Evolutionary conservation across 2,113 vertebrate species (phyloP), one percentile per base, ranked within the genome.

Genomic region (Chaetodon trifascialis): DNA sequence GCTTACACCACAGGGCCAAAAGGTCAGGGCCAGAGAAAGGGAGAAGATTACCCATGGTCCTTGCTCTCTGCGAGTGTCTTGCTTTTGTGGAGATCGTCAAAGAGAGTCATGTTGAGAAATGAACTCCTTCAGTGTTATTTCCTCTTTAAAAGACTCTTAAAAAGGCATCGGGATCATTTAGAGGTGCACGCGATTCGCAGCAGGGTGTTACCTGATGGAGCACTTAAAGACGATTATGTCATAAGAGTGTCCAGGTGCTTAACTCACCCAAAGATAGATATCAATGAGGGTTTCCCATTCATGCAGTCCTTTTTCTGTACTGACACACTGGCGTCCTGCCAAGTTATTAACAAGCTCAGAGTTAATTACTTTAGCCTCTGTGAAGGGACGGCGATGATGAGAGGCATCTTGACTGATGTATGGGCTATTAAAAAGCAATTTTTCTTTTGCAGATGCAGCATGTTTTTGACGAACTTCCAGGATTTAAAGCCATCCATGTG

Each of bases 401-500:
- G 51, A 6, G 6, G 7, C 15, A 1, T 30, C 42, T 2, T 55
- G 15, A 51, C 34, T 47, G 54, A 71, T 42, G 4, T 2, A 34
- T 34, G 0, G 4, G 19, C 10, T 21, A 36, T 62, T 66, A 30
- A 70, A 68, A 46, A n/a, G 15, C 67, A 0, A 0, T 62, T 10
- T 68, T 67, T 65, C 86, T 79, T 65, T 86, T 59, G 1, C 91
- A 98, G 98, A 97, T 98, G 96, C 95, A 95, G 92, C 96, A 96
- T 11, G 94, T 95, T 82, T 96, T 99, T 88, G 95, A 97, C 86
- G 96, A 96, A 88, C 93, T 97, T 73, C 95, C 96, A 54, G 97
- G 97, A 87, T 97, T 98, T 86, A 96, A 96, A 93, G 94, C 95
- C 87, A 95, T 98, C 67, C 93, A 82, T 0, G 96, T 98, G 19